These are phyloP conservation scores for Trinectes maculatus DNA, from an alignment of 2,113 vertebrate species.

Conservation along the genomic window DNA sequence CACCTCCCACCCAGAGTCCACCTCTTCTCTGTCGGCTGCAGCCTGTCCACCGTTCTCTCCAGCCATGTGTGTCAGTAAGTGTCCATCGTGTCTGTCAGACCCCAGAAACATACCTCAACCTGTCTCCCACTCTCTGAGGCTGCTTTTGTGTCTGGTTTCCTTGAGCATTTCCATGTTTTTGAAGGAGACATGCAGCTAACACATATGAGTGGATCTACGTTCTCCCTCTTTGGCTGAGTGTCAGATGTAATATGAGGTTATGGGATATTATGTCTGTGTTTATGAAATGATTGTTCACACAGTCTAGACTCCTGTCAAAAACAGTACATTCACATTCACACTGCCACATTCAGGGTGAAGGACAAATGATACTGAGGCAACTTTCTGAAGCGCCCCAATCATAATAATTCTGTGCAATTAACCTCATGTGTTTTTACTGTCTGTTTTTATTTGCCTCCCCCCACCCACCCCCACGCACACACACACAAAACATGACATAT, in stretches of 20 bases:
- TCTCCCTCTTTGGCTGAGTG: neutral
- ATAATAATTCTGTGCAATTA: slow-evolving; percentile 7
- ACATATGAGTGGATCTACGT: neutral
- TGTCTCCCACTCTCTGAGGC: too few relatives aligned
- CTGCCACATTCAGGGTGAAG: slow-evolving; percentile 7
- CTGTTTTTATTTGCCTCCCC: neutral
- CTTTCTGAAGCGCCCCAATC: slow-evolving; percentile 12
- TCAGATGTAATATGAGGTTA: slow-evolving; percentile 38
- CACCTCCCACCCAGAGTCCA: too few relatives aligned
- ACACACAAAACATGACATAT: slow-evolving; percentile 41
- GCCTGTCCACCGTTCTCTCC: too few relatives aligned
- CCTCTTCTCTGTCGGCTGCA: too few relatives aligned
- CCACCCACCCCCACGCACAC: neutral
- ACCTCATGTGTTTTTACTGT: neutral
- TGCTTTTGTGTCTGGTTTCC: neutral
- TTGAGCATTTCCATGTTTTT: too few relatives aligned
- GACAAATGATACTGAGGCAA: slow-evolving; percentile 16
- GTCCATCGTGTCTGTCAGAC: too few relatives aligned
- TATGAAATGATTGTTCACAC: slow-evolving; percentile 26
- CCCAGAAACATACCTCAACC: too few relatives aligned
- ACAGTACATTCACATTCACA: too few relatives aligned
- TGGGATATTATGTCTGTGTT: slow-evolving; percentile 26
- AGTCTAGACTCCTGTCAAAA: slow-evolving; percentile 49
- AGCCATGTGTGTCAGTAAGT: too few relatives aligned
- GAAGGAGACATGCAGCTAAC: neutral